Evolutionary conservation across 1,140 invertebrate species (phyloP).

Genomic region (Rhyzopertha dominica): DNA sequence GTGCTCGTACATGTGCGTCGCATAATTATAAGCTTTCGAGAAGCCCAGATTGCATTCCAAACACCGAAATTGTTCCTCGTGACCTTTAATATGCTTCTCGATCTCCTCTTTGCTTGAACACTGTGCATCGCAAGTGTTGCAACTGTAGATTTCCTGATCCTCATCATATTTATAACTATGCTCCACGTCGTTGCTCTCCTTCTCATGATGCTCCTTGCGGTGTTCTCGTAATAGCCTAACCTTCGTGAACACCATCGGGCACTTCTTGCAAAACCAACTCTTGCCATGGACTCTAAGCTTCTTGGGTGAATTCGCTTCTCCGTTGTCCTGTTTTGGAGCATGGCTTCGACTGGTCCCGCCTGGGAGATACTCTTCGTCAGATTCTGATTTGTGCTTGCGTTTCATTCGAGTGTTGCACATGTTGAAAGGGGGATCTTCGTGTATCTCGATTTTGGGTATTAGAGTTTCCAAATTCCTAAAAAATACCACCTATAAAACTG

Average conservation of each 20-base stretch:
- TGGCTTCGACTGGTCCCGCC: too few species aligned
- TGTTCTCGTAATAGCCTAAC: constrained; percentile 20
- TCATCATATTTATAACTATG: constrained; percentile 30
- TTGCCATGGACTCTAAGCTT: constrained; percentile 9
- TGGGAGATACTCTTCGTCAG: too few species aligned
- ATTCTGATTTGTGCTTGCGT: too few species aligned
- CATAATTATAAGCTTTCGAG: constrained; percentile 28
- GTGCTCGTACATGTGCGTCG: constrained; percentile 29
- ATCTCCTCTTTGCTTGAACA: constrained; percentile 28
- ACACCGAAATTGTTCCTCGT: constrained; percentile 29
- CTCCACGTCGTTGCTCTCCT: constrained; percentile 8
- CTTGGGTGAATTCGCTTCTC: background rate
- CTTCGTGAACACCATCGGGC: constrained; percentile 16
- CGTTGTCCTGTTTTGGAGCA: too few species aligned
- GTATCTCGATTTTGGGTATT: too few species aligned
- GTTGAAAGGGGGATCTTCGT: too few species aligned
- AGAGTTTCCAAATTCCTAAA: too few species aligned
- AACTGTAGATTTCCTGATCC: constrained; percentile 26
- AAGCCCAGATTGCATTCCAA: constrained; percentile 23
- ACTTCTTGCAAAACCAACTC: constrained; percentile 28
- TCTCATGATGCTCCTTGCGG: constrained; percentile 22
- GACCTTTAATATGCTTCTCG: constrained; percentile 28
- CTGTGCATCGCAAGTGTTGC: constrained; percentile 30
- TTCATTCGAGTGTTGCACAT: too few species aligned
- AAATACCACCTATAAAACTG: too few species aligned